Evolutionary conservation across 2,888 invertebrate genomes (phyloP), one percentile per base, ranked within the genome.

Genomic region (Acleris literana): DNA sequence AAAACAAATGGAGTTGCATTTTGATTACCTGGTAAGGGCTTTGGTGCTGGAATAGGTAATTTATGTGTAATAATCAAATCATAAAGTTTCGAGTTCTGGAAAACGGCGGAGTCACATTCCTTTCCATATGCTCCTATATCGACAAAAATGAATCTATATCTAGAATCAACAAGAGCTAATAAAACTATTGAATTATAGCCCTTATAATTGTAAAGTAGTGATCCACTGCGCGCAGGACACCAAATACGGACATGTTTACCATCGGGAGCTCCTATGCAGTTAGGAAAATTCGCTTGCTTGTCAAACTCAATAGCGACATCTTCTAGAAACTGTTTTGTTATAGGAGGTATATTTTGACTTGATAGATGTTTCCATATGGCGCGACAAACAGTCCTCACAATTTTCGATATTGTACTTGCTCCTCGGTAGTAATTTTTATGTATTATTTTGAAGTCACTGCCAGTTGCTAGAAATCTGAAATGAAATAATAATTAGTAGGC

Each of bases 291-390:
- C 9, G 29, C 16, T 17, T 48, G 48, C 57, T 25, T 48, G 22
- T 66, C 61, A 66, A 61, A 66, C 5, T 51, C 57, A 18, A n/a
- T 44, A 44, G 57, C 52, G 25, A 60, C 56, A 52, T 66, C 18
- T 64, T 59, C 29, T 18, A 59, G 11, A 29, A 58, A n/a, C 53
- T 58, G 48, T 33, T 64, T 48, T 5, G 53, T 59, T 52, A 57
- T 58, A 46, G 46, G 57, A 17, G 58, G 64, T 59, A 64, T 48
- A 61, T 18, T 18, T 49, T 49, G 18, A 49, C 18, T 56, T 17
- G 65, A 63, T 65, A 65, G 65, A 64, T 29, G 39, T 58, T 59
- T 57, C 66, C 66, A 66, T 66, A 66, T 58, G 63, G 39, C 52
- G 55, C 60, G 22, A 66, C 63, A 43, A 63, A 53, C 57, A 66